Evolutionary conservation across 2,888 invertebrate genomes (phyloP).

Genomic region (Sinopyrophorus schimmeli): DNA sequence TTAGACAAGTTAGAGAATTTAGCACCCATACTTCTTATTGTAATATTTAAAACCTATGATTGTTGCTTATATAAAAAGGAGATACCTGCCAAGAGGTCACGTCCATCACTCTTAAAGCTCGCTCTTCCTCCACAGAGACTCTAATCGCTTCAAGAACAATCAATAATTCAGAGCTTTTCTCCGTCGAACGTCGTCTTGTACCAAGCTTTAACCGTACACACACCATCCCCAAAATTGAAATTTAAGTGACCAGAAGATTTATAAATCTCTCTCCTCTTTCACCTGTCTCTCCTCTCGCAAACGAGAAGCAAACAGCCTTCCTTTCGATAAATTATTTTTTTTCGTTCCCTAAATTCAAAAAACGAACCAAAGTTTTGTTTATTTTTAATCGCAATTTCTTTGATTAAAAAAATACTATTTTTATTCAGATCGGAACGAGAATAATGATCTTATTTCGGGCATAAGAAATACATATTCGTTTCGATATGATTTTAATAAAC

Average conservation of each 20-base stretch:
- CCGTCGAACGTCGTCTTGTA: slow-evolving; percentile 26
- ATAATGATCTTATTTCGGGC: too few relatives aligned
- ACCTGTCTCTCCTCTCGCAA: slow-evolving; percentile 1
- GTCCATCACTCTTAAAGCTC: slow-evolving; percentile 35
- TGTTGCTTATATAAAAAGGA: slow-evolving; percentile 24
- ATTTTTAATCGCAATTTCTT: too few relatives aligned
- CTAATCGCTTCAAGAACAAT: slow-evolving; percentile 37
- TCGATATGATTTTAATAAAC: too few relatives aligned
- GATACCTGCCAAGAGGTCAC: slow-evolving; percentile 30
- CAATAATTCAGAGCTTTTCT: slow-evolving; percentile 40
- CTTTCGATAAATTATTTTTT: too few relatives aligned
- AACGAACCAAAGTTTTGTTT: too few relatives aligned
- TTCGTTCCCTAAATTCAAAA: too few relatives aligned
- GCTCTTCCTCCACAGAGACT: slow-evolving; percentile 27
- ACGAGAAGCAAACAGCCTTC: neutral
- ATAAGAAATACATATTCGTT: too few relatives aligned
- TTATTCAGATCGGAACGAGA: too few relatives aligned
- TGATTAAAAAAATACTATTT: too few relatives aligned
- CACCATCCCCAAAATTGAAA: slow-evolving; percentile 27
- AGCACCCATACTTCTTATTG: too few relatives aligned
- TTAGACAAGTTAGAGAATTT: too few relatives aligned
- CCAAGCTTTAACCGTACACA: slow-evolving; percentile 29
- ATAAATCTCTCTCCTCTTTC: slow-evolving; percentile 13
- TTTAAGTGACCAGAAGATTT: slow-evolving; percentile 25
- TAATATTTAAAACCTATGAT: too few relatives aligned